Evolutionary conservation across 2,113 vertebrate genomes (phyloP).

Genomic region (Azemiops feae): DNA sequence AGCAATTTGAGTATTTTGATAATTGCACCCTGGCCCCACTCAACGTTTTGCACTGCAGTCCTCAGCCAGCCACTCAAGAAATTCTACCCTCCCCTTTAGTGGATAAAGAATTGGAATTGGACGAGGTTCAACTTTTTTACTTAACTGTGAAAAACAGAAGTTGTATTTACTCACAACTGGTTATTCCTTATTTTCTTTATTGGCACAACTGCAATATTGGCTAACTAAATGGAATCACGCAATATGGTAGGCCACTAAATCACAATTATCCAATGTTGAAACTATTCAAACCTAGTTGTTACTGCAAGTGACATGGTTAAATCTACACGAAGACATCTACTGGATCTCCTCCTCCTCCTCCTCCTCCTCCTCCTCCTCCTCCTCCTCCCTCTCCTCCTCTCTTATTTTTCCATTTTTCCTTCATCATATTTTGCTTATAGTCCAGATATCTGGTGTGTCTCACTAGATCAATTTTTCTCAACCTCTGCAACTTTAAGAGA

Average conservation of each 20-base stretch:
- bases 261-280: background rate
- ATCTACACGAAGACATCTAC: background rate
- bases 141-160: background rate
- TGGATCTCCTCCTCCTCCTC: background rate
- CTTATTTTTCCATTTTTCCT: background rate
- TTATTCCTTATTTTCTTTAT: background rate
- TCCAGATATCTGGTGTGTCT: background rate
- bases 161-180: background rate
- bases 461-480: background rate
- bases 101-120: background rate
- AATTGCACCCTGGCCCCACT: background rate
- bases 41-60: background rate
- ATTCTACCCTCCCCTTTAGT: background rate
- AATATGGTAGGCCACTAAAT: background rate
- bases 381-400: no score
- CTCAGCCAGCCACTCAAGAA: background rate
- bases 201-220: background rate
- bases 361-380: no score
- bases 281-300: background rate
- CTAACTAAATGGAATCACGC: background rate
- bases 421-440: background rate
- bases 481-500: background rate
- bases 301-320: background rate
- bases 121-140: background rate
- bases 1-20: background rate